phyloP scores from a whole-genome alignment of 2,113 vertebrate species.

The Carassius gibelio region DNA sequence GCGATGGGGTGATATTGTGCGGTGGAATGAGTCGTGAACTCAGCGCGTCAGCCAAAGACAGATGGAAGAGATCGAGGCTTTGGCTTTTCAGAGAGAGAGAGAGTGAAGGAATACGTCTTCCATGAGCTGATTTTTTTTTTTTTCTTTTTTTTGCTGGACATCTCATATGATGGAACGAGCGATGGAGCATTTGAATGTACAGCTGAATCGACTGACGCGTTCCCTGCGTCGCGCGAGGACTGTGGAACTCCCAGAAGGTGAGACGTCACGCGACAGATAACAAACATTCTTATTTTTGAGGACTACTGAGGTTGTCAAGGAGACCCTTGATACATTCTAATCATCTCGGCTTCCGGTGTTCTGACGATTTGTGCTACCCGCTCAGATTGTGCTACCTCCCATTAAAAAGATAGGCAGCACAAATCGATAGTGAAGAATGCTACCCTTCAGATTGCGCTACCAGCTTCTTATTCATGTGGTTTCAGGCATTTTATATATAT shows the following conservation, averaged over 20 bases:
- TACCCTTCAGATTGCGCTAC: too few relatives aligned
- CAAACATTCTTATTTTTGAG: neutral
- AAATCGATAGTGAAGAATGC: too few relatives aligned
- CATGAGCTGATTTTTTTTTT: constrained; percentile 47
- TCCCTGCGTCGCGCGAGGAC: constrained; percentile 94
- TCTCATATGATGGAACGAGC: constrained; percentile 94
- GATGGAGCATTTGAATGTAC: constrained; percentile 91
- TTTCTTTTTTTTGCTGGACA: neutral
- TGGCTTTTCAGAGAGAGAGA: neutral
- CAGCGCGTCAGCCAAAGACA: neutral
- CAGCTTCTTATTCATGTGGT: too few relatives aligned
- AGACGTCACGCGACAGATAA: neutral
- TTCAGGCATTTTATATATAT: too few relatives aligned
- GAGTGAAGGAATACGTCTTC: constrained; percentile 15
- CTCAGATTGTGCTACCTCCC: too few relatives aligned
- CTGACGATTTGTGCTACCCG: too few relatives aligned
- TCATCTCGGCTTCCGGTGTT: neutral
- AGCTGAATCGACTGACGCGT: constrained; percentile 90
- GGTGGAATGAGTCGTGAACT: neutral
- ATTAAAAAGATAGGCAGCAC: too few relatives aligned
- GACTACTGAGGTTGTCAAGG: neutral
- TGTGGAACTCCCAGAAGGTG: constrained; percentile 95
- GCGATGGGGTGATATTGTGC: neutral
- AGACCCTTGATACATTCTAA: neutral
- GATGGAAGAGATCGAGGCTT: constrained; percentile 61